Base-by-base conservation (phyloP, 2,888 invertebrate genomes). In the Trichogramma evanescens region DNA sequence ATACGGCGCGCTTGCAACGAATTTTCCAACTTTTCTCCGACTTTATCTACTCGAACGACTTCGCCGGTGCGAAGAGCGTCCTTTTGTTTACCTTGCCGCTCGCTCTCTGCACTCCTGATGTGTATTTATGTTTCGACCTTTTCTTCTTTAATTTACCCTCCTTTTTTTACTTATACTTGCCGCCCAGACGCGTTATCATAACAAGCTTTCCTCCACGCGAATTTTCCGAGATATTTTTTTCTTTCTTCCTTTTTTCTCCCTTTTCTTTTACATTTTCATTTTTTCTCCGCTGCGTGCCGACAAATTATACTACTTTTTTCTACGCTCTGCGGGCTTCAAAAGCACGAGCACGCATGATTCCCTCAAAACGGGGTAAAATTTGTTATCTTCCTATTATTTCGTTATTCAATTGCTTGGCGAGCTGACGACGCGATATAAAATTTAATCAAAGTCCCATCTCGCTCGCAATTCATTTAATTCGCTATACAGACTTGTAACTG, bases 11-110 rank as follows among this genome's bases (percentile, higher is more conserved):
- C 50, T 49, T 54, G 48, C 56, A 55, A 5, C 51, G 43, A 54
- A 49, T 43, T 60, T 52, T 51, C 60, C 54, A 63, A 58, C 60
- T 63, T 65, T 62, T 65, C 65, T 65, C 54, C 61, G 63, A 63
- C 63, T 65, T 63, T 56, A 62, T 65, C 67, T 60, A 67, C 57
- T 54, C 57, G 65, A 61, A 61, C 65, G 59, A 58, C 59, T 26
- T 62, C 56, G 53, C 44, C 61, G 57, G 56, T 50, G 44, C 45
- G 52, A 60, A 54, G 39, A 50, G 46, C 56, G 53, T 48, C 54
- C 61, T 61, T 63, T 66, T 65, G 57, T 59, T 57, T 59, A 56
- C 57, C 26, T 26, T 26, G 26, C 26, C 26, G 26, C 41, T 40
- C 39, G 6, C 39, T 44, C 56, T 46, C 26, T 46, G 3, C n/a